A percentile compares a stretch with the other conserved stretches of the same genome.
These are phyloP conservation scores for Drosophila gaucha DNA, from an alignment of 2,888 invertebrate species.

Conservation along the genomic window DNA sequence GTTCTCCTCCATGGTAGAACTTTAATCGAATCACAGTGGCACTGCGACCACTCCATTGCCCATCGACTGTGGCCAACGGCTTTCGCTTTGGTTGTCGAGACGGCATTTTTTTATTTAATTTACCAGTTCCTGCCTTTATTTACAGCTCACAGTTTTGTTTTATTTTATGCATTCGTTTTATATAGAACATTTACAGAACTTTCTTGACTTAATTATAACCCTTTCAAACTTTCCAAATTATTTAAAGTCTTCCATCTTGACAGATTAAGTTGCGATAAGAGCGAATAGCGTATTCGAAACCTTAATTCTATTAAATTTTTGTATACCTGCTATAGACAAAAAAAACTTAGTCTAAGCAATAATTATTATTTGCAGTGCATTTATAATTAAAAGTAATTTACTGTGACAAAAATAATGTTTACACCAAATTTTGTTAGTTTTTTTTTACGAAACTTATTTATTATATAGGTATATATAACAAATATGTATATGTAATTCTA, in stretches of 20 bases:
- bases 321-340: too few relatives aligned
- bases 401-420: too few relatives aligned
- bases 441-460: not conserved
- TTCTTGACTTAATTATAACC: not conserved
- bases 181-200: constrained; percentile 12
- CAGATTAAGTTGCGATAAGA: constrained; percentile 1
- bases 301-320: not conserved
- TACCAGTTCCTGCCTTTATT: constrained; percentile 12
- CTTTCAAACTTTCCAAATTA: constrained; percentile 1
- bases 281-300: not conserved
- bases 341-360: too few relatives aligned
- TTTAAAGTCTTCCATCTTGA: not conserved
- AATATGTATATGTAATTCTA: too few relatives aligned
- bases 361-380: not conserved
- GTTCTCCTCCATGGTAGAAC: constrained; percentile 37
- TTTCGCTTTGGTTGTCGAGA: constrained; percentile 50
- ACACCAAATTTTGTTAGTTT: too few relatives aligned
- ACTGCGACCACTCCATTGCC: constrained; percentile 8
- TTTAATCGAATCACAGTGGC: constrained; percentile 55
- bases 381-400: not conserved
- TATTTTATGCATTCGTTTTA: constrained; percentile 16
- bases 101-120: constrained; percentile 26
- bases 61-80: constrained; percentile 59
- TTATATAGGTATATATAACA: too few relatives aligned
- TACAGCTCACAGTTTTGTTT: not conserved